Base-by-base conservation (phyloP, 2,888 invertebrate species). In the Coleophora deauratella region DNA sequence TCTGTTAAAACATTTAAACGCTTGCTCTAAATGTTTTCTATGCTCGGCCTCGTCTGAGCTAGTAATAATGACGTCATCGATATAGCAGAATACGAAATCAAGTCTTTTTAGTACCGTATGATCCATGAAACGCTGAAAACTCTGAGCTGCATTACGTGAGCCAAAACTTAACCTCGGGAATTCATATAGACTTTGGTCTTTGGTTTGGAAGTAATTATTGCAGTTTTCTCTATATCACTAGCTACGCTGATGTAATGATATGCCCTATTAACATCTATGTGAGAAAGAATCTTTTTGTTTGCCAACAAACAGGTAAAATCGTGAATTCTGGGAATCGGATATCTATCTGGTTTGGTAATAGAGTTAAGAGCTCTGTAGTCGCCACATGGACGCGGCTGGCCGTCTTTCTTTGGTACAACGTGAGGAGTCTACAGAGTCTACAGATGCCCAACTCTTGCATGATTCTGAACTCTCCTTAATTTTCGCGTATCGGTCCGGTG, bases 51-150 rank as follows among this genome's bases (percentile, higher is more conserved):
- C n/a, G 3, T 13, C 39, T 11, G 38, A 8, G 14, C 12, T 8
- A 54, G 54, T 54, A 1, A 65, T 46, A 2, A 66, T 45, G 10
- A 65, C 49, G 42, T 68, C 67, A 40, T 69, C 66, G 2, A 66
- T 48, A 41, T 61, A 70, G 1, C 41, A 38, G 38, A 50, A 58
- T 3, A 46, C 40, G 38, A 35, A 51, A 12, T 38, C 37, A 33
- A 45, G 12, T 0, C 47, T 45, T 12, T 43, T 34, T 13, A 50
- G 36, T 28, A 46, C 40, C 27, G 45, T 35, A 30, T 51, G 21
- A 21, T 21, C 41, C 42, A 55, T 49, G 27, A 21, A 21, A 4
- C 21, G 21, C 21, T 21, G 21, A 21, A 21, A 21, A 21, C 21
- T 21, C 21, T 21, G 21, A 4, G 21, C 21, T 4, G 21, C 21